Evolutionary conservation across 1,140 invertebrate genomes (phyloP), one percentile per base, ranked within the genome.

Genomic region (Drosophila asahinai): DNA sequence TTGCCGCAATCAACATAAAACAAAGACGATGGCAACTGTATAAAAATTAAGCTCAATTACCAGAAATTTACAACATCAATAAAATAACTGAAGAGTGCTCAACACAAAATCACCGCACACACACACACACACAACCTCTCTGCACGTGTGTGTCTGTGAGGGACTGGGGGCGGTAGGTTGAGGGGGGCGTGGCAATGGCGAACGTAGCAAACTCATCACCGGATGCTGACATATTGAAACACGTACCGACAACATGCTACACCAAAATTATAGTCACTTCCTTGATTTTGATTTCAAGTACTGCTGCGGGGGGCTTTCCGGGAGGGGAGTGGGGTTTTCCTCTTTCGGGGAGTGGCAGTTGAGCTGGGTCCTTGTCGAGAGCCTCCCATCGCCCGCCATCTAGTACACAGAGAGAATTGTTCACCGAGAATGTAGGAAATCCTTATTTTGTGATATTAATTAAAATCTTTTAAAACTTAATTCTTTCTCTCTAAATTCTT

Each of bases 241-340:
- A 92, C 91, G 91, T 92, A 92, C 86, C 87, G 77, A 83, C 91
- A 92, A 92, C 91, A 92, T 92, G 91, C 91, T 92, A 92, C 91
- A 90, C 86, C 84, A 91, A 92, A 92, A 92, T 92, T 92, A 92
- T 92, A 92, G 91, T 89, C 87, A 91, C 91, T 92, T 92, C 91
- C 91, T 92, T 91, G 90, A 92, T 87, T 92, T 92, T 92, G 91
- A 92, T 92, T 92, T 92, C 84, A 83, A 89, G 84, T 84, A 84
- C 84, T 78, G 70, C 42, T 33, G 48, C 19, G 57, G 30, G 71
- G 12, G 43, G 12, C 27, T 45, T 66, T 54, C 48, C 48, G 45
- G 36, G 14, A 49, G 22, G 42, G 14, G 40, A 1, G 19, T 14
- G 47, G 60, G 11, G 38, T n/a, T 38, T 55, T 40, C 54, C 36